These are phyloP conservation scores for Cepaea hortensis DNA, from an alignment of 2,888 invertebrate species.

Conservation along the genomic window DNA sequence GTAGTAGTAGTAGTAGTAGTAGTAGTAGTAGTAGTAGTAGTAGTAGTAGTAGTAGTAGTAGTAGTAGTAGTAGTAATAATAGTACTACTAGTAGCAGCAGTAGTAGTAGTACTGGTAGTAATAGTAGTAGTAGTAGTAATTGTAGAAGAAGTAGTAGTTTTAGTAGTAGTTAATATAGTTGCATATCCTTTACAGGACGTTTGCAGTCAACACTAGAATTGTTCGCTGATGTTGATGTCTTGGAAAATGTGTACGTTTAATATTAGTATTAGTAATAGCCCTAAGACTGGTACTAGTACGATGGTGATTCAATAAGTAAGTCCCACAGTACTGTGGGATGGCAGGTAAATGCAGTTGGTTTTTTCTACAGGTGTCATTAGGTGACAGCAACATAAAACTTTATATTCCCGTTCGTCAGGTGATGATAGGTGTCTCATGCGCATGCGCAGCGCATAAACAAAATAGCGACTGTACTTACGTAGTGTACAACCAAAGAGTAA, in stretches of 20 bases:
- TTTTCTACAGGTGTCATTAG: no score
- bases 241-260: neutral
- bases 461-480: no score
- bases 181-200: no score
- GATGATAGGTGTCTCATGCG: no score
- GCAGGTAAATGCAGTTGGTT: no score
- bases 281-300: neutral
- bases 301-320: neutral
- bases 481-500: no score
- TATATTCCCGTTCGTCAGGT: no score
- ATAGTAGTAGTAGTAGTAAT: neutral
- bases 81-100: neutral
- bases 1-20: neutral
- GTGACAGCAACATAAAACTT: no score
- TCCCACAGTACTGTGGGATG: no score
- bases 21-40: neutral
- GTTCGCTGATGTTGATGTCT: neutral
- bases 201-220: no score
- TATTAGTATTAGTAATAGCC: neutral
- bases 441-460: no score
- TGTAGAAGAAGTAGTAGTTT: neutral
- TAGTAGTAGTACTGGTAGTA: neutral
- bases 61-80: neutral
- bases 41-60: neutral
- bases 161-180: no score